phyloP scores from a whole-genome alignment of 1,140 invertebrate genomes.

The Anoplolepis gracilipes region DNA sequence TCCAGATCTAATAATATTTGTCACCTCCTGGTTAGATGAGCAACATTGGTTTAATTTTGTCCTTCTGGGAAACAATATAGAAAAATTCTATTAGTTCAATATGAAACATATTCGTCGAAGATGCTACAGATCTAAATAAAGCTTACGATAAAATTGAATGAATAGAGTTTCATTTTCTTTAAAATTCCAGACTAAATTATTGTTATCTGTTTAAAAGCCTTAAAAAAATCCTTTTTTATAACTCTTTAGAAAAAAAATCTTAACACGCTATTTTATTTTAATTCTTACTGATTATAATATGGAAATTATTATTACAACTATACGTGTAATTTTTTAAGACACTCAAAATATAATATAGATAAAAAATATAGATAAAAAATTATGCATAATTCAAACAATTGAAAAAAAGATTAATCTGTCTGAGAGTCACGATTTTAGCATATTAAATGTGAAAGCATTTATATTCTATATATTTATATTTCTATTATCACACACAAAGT shows the following conservation, averaged over 20 bases:
- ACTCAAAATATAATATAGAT: not conserved
- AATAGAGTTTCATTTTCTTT: not conserved
- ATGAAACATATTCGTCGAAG: not conserved
- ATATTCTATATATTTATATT: not conserved
- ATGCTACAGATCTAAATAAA: not conserved
- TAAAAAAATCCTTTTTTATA: not conserved
- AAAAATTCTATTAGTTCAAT: not conserved
- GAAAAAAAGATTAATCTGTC: not conserved
- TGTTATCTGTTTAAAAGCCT: not conserved
- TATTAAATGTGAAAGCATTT: not conserved
- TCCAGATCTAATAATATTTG: not conserved
- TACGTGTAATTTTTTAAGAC: not conserved
- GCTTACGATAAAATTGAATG: not conserved
- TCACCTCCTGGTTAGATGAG: not conserved
- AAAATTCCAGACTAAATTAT: too few species aligned
- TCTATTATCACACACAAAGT: not conserved
- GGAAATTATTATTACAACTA: not conserved
- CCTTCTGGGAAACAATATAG: not conserved
- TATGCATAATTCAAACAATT: not conserved
- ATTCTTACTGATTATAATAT: not conserved
- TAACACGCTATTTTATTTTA: not conserved
- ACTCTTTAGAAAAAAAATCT: too few species aligned
- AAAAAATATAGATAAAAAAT: not conserved
- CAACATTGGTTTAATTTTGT: not conserved
- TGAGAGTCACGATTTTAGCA: not conserved